phyloP scores from a whole-genome alignment of 2,888 invertebrate species.

The Campoplex capitator region DNA sequence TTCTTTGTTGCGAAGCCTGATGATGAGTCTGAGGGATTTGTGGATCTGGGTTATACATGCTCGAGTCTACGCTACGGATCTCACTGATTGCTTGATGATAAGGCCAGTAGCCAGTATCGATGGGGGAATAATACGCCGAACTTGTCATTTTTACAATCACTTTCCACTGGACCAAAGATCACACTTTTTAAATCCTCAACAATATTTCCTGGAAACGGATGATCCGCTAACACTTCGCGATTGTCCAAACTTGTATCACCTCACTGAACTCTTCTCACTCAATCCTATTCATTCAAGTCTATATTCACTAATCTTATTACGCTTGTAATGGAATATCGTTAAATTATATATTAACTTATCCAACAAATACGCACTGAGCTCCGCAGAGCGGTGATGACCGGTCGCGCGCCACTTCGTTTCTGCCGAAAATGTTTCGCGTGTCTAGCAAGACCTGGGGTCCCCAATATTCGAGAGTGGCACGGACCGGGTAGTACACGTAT shows the following conservation, averaged over 20 bases:
- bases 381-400: constrained; percentile 69
- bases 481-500: constrained; percentile 54
- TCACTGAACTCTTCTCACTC: constrained; percentile 1
- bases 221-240: background rate
- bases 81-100: constrained; percentile 70
- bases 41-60: constrained; percentile 63
- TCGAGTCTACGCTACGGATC: constrained; percentile 64
- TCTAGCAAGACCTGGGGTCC: constrained; percentile 56
- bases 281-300: background rate
- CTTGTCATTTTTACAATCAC: constrained; percentile 75
- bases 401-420: constrained; percentile 72
- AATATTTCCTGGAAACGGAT: background rate
- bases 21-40: constrained; percentile 58
- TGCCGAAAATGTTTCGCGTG: constrained; percentile 63
- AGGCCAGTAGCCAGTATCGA: constrained; percentile 75
- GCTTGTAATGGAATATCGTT: background rate
- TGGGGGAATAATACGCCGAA: constrained; percentile 73
- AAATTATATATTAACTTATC: background rate
- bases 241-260: background rate
- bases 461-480: constrained; percentile 38
- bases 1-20: constrained; percentile 50
- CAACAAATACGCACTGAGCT: constrained; percentile 47
- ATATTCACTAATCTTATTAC: background rate
- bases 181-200: background rate
- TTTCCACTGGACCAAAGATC: background rate